Conservation (phyloP, 2,113 vertebrate species). For the Eretmochelys imbricata region DNA sequence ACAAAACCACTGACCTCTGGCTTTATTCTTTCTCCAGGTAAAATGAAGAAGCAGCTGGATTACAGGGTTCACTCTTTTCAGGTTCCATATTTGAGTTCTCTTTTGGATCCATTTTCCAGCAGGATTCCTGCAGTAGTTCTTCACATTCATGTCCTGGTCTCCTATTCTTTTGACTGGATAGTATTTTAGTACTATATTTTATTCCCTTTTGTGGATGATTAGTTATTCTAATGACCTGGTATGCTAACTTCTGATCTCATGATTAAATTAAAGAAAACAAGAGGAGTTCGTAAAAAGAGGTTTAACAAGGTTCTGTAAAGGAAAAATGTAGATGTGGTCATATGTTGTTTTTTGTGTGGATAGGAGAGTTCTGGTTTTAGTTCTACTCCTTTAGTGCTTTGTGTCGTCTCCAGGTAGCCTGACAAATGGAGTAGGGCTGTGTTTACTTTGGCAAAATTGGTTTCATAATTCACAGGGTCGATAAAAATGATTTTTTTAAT, state of each 20-base stretch:
- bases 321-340: too few species aligned
- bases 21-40: neutral
- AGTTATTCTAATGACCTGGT: neutral
- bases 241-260: neutral
- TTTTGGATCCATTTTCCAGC: neutral
- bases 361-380: too few species aligned
- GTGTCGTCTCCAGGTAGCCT: too few species aligned
- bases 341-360: too few species aligned
- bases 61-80: neutral
- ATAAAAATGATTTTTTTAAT: neutral
- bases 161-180: neutral
- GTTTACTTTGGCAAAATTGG: too few species aligned
- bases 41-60: neutral
- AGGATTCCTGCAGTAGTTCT: neutral
- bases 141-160: neutral
- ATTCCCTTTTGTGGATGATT: neutral
- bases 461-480: too few species aligned
- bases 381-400: too few species aligned
- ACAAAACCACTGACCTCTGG: neutral
- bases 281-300: neutral
- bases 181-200: neutral
- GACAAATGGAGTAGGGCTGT: too few species aligned
- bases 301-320: neutral
- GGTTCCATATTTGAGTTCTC: neutral
- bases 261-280: neutral